Evolutionary conservation across 2,797 vertebrate genomes (phyloP), one percentile per base, ranked within the genome.

Genomic region (Pseudomugil gertrudae): DNA sequence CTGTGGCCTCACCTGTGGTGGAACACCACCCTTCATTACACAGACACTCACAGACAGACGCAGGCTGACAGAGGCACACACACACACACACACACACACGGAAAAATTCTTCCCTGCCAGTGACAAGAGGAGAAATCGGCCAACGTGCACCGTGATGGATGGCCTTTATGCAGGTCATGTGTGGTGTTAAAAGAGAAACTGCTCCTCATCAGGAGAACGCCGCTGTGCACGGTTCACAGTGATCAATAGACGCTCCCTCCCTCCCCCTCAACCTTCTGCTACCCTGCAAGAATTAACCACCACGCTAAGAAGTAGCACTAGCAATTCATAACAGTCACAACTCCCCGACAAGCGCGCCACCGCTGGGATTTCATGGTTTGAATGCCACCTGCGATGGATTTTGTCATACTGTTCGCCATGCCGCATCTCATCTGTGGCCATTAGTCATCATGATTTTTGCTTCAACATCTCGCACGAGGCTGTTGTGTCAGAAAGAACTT

Each of bases 91-190:
- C 69, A 77, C 80, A 77, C 80, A 61, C 82, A 69, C 74, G 0
- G 27, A 74, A 79, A 79, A 86, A 83, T 76, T 86, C 83, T 71
- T 75, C 84, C 81, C 89, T 66, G 83, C 76, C 3, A 74, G 75
- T 89, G 90, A 90, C 84, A 69, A 85, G 85, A 81, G 84, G 79
- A 89, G 85, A 90, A 92, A 88, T 91, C 85, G 90, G 87, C 82
- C 86, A 89, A 69, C 21, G 56, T 58, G 30, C 40, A 54, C 72
- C 63, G 67, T 93, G 92, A 94, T 93, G 89, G 89, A 92, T 93
- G 88, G 88, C 85, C 84, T 88, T 87, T 88, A 88, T 90, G 84
- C 86, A 87, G 87, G 90, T 91, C 91, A 90, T 88, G 88, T 84
- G 84, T 85, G 85, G 90, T 88, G 89, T 92, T 92, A 92, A 92